Conservation (phyloP, 2,113 vertebrate species). For the Pygathrix nemaeus region DNA sequence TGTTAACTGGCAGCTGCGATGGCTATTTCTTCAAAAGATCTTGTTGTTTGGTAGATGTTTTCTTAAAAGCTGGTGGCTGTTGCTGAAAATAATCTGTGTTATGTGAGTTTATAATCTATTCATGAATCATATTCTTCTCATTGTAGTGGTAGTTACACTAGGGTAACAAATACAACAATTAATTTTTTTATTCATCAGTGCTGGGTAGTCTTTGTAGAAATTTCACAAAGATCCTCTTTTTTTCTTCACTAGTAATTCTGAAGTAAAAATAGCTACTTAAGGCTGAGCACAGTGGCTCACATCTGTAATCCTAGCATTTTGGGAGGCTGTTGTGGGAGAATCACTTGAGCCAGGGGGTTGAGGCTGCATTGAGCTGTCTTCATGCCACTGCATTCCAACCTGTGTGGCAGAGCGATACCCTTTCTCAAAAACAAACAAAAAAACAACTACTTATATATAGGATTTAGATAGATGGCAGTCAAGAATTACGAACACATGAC, state of each 20-base stretch:
- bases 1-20: constrained; percentile 49
- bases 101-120: constrained; percentile 49
- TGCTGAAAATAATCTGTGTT: constrained; percentile 50
- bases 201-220: not conserved
- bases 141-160: not conserved
- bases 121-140: constrained; percentile 40
- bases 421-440: not conserved
- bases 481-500: constrained; percentile 45
- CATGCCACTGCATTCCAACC: too few relatives aligned
- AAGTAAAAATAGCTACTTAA: not conserved
- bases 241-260: not conserved
- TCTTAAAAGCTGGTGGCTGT: constrained; percentile 49
- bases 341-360: too few relatives aligned
- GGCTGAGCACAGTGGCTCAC: too few relatives aligned
- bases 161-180: constrained; percentile 17
- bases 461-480: constrained; percentile 11
- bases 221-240: not conserved
- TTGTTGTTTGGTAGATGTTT: constrained; percentile 54
- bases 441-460: not conserved
- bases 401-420: too few relatives aligned
- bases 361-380: too few relatives aligned
- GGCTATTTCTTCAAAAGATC: constrained; percentile 33
- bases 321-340: too few relatives aligned
- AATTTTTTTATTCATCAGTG: not conserved
- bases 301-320: too few relatives aligned